These are phyloP conservation scores for Danio kyathit DNA, from an alignment of 2,797 vertebrate genomes.

Conservation along the genomic window DNA sequence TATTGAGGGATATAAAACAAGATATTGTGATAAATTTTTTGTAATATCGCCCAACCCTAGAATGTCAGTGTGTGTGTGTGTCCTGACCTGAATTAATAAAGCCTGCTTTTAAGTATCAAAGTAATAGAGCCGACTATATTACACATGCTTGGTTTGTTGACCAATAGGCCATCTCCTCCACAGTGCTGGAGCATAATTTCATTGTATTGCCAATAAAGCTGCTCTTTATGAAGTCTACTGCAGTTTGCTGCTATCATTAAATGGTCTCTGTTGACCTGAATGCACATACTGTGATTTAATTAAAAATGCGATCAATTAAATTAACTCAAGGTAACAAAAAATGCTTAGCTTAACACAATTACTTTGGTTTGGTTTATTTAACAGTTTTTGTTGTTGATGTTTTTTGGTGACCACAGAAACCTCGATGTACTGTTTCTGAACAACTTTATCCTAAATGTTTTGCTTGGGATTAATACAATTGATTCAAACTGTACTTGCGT, in stretches of 20 bases:
- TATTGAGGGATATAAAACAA: no score
- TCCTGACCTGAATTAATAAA: constrained; percentile 7
- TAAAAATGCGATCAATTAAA: neutral
- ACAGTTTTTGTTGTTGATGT: no score
- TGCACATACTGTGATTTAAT: neutral
- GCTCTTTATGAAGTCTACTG: neutral
- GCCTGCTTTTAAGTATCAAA: neutral
- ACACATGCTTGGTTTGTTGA: constrained; percentile 26
- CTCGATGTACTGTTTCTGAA: neutral
- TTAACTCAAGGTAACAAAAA: neutral
- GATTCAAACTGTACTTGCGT: no score
- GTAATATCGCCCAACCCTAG: no score
- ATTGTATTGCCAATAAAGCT: neutral
- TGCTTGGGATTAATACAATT: no score
- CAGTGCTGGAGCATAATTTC: neutral
- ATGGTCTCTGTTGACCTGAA: neutral
- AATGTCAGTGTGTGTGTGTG: neutral
- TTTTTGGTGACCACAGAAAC: neutral
- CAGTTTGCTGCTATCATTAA: neutral
- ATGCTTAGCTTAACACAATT: neutral
- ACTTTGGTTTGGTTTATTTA: neutral
- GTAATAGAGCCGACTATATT: neutral
- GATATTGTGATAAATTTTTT: no score
- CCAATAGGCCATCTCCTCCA: constrained; percentile 9
- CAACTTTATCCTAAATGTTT: neutral